Evolutionary conservation across 2,888 invertebrate genomes (phyloP).

Genomic region (Pyralis farinalis): DNA sequence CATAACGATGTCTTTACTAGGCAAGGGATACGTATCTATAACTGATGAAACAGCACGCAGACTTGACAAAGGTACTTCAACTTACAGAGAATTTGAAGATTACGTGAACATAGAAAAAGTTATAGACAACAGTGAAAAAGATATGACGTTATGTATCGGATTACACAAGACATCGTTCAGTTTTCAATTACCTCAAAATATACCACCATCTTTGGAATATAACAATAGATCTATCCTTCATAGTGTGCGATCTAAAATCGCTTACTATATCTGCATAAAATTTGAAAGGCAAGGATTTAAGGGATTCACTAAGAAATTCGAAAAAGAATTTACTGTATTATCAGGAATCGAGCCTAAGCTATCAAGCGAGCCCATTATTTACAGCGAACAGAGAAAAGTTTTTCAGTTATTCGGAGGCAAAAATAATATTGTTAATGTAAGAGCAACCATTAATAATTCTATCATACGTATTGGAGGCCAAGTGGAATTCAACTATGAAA

Average conservation of each 20-base stretch:
- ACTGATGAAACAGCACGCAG: slow-evolving; percentile 10
- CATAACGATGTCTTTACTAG: slow-evolving; percentile 32
- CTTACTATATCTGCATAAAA: slow-evolving; percentile 36
- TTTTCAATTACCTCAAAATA: slow-evolving; percentile 30
- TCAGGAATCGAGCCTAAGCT: slow-evolving; percentile 28
- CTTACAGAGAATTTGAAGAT: slow-evolving; percentile 18
- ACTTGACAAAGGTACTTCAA: slow-evolving; percentile 1
- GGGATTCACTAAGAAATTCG: slow-evolving; percentile 28
- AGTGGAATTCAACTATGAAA: slow-evolving; percentile 30
- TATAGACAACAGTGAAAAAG: slow-evolving; percentile 15
- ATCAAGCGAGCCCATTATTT: slow-evolving; percentile 27
- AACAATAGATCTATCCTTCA: slow-evolving; percentile 11
- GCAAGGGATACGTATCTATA: slow-evolving; percentile 19
- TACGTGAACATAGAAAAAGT: slow-evolving; percentile 26
- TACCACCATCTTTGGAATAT: slow-evolving; percentile 30
- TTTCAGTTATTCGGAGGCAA: slow-evolving; percentile 30
- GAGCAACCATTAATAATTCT: slow-evolving; percentile 29
- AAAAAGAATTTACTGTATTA: slow-evolving; percentile 31
- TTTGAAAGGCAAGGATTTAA: slow-evolving; percentile 37
- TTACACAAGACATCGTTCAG: slow-evolving; percentile 29
- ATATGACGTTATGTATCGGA: slow-evolving; percentile 17
- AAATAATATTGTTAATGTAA: slow-evolving; percentile 29
- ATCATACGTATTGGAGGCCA: slow-evolving; percentile 28
- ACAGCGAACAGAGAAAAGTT: slow-evolving; percentile 30
- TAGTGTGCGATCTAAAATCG: slow-evolving; percentile 26